Conservation (phyloP, 2,113 vertebrate genomes). For the Megalops atlanticus region DNA sequence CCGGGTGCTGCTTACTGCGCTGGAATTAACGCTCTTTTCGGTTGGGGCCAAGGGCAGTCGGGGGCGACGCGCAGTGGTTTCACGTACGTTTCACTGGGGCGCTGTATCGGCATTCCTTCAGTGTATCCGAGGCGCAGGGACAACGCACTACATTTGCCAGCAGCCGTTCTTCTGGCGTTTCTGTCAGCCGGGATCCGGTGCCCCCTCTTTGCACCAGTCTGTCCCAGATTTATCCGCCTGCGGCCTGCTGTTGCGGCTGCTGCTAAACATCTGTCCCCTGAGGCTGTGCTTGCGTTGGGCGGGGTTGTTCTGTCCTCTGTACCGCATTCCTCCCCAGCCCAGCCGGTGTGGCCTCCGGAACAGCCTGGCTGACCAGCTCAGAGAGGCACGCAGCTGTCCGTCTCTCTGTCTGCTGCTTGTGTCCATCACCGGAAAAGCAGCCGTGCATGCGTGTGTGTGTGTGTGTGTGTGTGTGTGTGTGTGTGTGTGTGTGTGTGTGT, state of each 20-base stretch:
- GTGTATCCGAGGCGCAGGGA: not conserved
- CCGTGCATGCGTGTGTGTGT: slow-evolving; percentile 33
- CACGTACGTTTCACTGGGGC: not conserved
- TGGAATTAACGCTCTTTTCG: not conserved
- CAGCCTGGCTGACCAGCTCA: too few species aligned
- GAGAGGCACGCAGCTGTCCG: too few species aligned
- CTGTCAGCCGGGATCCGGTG: not conserved
- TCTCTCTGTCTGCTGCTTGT: slow-evolving; percentile 1
- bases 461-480: too few species aligned
- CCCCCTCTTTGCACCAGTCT: not conserved
- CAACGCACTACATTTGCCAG: not conserved
- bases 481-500: slow-evolving; percentile 36
- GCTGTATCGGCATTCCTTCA: not conserved
- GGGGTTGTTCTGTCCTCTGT: too few species aligned
- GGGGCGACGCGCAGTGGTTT: too few species aligned
- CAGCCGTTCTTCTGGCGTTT: not conserved
- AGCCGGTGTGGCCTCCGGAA: too few species aligned
- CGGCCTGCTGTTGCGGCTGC: not conserved
- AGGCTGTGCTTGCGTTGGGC: not conserved
- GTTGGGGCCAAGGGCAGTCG: not conserved
- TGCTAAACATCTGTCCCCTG: not conserved
- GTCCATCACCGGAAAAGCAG: slow-evolving; percentile 27
- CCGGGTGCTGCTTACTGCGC: not conserved
- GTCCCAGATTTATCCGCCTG: not conserved
- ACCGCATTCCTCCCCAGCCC: too few species aligned